phyloP scores from a whole-genome alignment of 2,113 vertebrate genomes.

The Anoura caudifer region DNA sequence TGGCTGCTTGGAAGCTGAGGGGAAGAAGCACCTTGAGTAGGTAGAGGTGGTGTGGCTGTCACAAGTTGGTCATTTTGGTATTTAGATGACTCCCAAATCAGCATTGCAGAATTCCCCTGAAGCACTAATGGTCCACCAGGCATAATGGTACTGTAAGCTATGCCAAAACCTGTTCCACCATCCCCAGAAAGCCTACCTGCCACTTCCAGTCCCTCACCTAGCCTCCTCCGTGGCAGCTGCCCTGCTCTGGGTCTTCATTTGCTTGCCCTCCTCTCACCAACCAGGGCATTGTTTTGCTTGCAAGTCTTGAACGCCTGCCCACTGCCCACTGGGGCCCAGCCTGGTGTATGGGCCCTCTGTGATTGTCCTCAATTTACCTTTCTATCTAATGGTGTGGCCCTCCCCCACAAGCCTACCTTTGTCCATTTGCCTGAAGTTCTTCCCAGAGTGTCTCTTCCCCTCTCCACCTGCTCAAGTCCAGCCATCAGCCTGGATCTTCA shows the following conservation, averaged over 20 bases:
- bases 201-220: neutral
- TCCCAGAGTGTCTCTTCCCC: neutral
- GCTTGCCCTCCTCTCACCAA: neutral
- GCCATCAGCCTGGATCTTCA: neutral
- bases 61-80: neutral
- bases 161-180: neutral
- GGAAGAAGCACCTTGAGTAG: neutral
- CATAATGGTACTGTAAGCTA: neutral
- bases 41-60: neutral
- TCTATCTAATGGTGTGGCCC: neutral
- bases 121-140: neutral
- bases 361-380: neutral
- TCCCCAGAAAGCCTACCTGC: neutral
- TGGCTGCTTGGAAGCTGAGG: neutral
- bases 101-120: neutral
- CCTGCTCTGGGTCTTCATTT: neutral
- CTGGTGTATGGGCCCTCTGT: neutral
- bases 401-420: neutral
- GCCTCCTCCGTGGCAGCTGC: too few relatives aligned
- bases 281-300: neutral
- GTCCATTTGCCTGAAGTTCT: neutral
- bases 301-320: neutral
- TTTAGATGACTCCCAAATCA: neutral
- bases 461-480: neutral
- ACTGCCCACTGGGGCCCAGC: neutral